Percentiles rank a stretch among this genome's conserved stretches.
Evolutionary conservation across 2,888 invertebrate species (phyloP).

Genomic region (Cynaeus angustus): DNA sequence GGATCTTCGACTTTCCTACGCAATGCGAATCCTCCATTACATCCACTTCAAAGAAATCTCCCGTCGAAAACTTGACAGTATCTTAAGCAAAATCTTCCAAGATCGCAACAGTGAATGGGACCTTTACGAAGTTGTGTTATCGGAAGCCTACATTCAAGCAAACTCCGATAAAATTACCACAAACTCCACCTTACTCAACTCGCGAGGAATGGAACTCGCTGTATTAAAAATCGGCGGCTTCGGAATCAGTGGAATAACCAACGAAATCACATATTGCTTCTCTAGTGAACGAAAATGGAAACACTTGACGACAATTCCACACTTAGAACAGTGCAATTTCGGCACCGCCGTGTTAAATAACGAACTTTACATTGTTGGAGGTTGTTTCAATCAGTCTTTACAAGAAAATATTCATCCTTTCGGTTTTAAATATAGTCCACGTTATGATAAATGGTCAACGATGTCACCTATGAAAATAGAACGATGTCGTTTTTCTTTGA

Average conservation of each 20-base stretch:
- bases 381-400: conserved; percentile 80
- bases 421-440: conserved; percentile 77
- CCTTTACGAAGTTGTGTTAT: conserved; percentile 68
- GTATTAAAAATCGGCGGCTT: conserved; percentile 83
- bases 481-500: conserved; percentile 79
- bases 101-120: conserved; percentile 64
- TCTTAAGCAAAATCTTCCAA: conserved; percentile 62
- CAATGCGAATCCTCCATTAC: conserved; percentile 70
- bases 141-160: conserved; percentile 66
- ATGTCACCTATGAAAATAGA: conserved; percentile 80
- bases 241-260: conserved; percentile 78
- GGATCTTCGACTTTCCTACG: conserved; percentile 68
- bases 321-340: conserved; percentile 83
- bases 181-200: conserved; percentile 73
- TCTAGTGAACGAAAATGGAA: conserved; percentile 77
- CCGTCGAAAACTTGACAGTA: conserved; percentile 60
- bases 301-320: conserved; percentile 80
- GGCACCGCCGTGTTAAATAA: conserved; percentile 81
- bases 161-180: conserved; percentile 53
- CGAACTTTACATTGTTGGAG: conserved; percentile 81
- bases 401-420: conserved; percentile 83
- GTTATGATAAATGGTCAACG: conserved; percentile 78
- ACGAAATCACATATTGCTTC: conserved; percentile 80
- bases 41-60: conserved; percentile 73
- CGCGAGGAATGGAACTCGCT: conserved; percentile 80